Base-by-base conservation (phyloP, 2,797 vertebrate genomes). In the Sylvilagus floridanus region DNA sequence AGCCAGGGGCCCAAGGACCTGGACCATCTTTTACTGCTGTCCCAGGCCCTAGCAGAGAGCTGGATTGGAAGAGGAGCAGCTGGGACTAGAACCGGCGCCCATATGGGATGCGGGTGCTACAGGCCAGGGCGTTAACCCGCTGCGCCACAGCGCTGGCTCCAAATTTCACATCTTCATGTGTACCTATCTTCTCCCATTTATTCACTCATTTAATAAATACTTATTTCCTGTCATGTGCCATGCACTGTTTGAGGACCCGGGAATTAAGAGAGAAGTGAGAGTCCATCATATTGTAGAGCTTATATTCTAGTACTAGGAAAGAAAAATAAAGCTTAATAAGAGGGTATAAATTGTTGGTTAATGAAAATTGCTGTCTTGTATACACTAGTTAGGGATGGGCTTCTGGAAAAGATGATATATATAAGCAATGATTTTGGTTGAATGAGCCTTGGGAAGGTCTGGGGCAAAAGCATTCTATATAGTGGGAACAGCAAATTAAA, bases 261-360 rank as follows among this genome's bases (percentile, higher is more conserved):
- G 42, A 84, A 71, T 84, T 90, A 89, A 83, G 37, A 83, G 7
- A 16, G 47, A 24, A 81, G 3, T 37, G 73, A 86, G 62, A 47
- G 7, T 85, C 17, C 68, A 4, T 81, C n/a, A n/a, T 13, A 26
- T 68, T n/a, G 28, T 32, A 26, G 76, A 68, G 10, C 14, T 90
- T 94, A 65, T 66, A 66, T 90, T 94, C 35, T 81, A 37, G 13
- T 50, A 50, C 78, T 8, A 78, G n/a, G 77, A 32, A 82, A 69
- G 77, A 83, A 85, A 75, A 77, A 47, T 89, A 90, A 75, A 62
- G 71, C 26, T 76, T 50, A 52, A 37, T 72, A 90, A 60, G 52
- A 54, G 26, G 8, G 69, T 87, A 68, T 60, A 81, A 87, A 91
- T 37, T 86, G 1, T 68, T 87, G 26, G 75, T 75, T 26, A 69